Evolutionary conservation across 1,140 invertebrate species (phyloP), one percentile per base, ranked within the genome.

Genomic region (Philopotamus ludificatus): DNA sequence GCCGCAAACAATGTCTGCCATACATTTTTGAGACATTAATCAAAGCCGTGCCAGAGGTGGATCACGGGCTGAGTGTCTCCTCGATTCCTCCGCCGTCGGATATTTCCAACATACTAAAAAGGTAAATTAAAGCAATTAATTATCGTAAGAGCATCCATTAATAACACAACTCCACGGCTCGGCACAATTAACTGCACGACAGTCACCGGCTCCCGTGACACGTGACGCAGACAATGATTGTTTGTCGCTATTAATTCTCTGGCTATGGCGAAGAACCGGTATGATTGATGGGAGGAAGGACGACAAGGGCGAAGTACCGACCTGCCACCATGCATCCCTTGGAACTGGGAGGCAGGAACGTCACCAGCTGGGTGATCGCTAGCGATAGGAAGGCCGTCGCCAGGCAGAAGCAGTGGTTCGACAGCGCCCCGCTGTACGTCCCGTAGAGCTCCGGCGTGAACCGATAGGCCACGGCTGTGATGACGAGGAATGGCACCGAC

Each of bases 401-500:
- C 2, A 83, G 71, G 44, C 78, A 80, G 2, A 72, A 74, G 9
- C 80, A 81, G 62, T 83, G 81, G 64, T 76, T 75, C 57, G 77
- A 77, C 21, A 82, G 72, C 34, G 77, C 73, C 71, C 77, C 79
- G 2, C 82, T 81, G 60, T 81, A 76, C n/a, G 77, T 59, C 49
- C 82, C 79, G 63, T 72, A 71, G 15, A 84, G 68, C 41, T 76
- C 76, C 8, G 77, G 78, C 0, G 80, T 79, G 12, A 78, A 75
- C 15, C 67, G 71, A 63, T 82, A 83, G 1, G 79, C 77, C 9
- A 74, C 54, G 4, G 82, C 76, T 2, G 81, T 83, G 12, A 79
- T 71, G 12, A 82, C 67, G 39, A 84, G 71, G 71, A 83, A 83
- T 7, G 81, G 76, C 26, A 81, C 77, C 0, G 82, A 83, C 58